Conservation (phyloP, 1,140 invertebrate genomes). For the Calliphora vicina region DNA sequence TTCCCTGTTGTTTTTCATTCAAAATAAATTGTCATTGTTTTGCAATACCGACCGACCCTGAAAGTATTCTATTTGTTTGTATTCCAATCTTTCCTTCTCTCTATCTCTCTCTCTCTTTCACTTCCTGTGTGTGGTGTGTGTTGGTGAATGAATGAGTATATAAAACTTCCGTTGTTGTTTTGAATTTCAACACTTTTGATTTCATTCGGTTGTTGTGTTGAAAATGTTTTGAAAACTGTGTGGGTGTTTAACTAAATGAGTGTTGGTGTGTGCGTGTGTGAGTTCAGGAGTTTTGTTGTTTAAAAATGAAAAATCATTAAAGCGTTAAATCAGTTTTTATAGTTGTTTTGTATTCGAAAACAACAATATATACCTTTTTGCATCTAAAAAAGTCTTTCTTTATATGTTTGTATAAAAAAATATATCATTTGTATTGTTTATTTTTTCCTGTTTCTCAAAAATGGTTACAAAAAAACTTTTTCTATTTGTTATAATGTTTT, state of each 20-base stretch:
- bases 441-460: background rate
- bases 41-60: background rate
- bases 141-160: background rate
- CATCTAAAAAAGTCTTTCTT: background rate
- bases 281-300: slow-evolving; percentile 3
- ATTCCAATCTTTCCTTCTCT: background rate
- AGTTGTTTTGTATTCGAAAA: background rate
- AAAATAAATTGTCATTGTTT: slow-evolving; percentile 23
- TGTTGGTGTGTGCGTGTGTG: background rate
- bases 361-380: background rate
- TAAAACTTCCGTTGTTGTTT: slow-evolving; percentile 12
- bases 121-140: background rate
- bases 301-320: slow-evolving; percentile 20
- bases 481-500: slow-evolving; percentile 23
- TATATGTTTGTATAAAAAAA: too few relatives aligned
- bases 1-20: background rate
- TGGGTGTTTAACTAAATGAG: too few relatives aligned
- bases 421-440: background rate
- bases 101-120: background rate
- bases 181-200: slow-evolving; percentile 32
- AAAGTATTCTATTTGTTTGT: slow-evolving; percentile 8
- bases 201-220: slow-evolving; percentile 21
- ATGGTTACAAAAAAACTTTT: background rate
- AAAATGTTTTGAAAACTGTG: background rate
- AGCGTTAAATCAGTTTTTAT: slow-evolving; percentile 33